Base-by-base conservation (phyloP, 2,797 vertebrate species). In the Pangasius larnaudii region DNA sequence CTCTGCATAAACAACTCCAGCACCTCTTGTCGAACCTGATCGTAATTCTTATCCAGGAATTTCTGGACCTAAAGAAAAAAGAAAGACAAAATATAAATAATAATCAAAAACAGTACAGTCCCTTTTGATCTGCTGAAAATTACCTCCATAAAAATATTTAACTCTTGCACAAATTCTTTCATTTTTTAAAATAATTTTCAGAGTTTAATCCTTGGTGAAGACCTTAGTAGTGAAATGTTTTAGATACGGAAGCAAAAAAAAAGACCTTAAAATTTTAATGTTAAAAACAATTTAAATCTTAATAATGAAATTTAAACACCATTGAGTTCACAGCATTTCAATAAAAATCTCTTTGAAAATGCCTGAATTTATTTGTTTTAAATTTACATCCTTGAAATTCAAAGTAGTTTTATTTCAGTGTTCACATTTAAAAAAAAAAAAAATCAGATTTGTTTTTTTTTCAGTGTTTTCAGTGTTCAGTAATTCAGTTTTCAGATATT, bases 1-100 rank as follows among this genome's bases (percentile, higher is more conserved):
- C 99, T 99, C 91, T 95, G 96, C 85, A 96, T 89, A 87, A 99
- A 99, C 51, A 99, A 94, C 30, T 99, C 98, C 85, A 99, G 92
- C 56, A 99, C 98, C 0, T 99, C 99, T 92, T 99, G 98, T 8
- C 98, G 98, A 56, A 99, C 98, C 84, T 97, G 96, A 91, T 99
- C 98, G 0, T 98, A 98, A 92, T 99, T 99, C 93, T 99, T 99
- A 92, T 99, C 98, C 94, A 99, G 91, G 92, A 99, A 99, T 88
- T 98, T 99, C 92, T 98, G 96, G 80, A 99, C 98, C 99, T 99
- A 24, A 42, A 42, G 69, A 56, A 1, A n/a, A 42, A 36, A 0
- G 19, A 33, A 74, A 22, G 24, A 24, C 16, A 24, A 3, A 27
- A 74, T 61, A 83, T 75, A 24, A 27, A 27, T 71, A 90, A 27